Evolutionary conservation across 23 tunicate genomes (phyloP).

Genomic region (Ascidia mentula): DNA sequence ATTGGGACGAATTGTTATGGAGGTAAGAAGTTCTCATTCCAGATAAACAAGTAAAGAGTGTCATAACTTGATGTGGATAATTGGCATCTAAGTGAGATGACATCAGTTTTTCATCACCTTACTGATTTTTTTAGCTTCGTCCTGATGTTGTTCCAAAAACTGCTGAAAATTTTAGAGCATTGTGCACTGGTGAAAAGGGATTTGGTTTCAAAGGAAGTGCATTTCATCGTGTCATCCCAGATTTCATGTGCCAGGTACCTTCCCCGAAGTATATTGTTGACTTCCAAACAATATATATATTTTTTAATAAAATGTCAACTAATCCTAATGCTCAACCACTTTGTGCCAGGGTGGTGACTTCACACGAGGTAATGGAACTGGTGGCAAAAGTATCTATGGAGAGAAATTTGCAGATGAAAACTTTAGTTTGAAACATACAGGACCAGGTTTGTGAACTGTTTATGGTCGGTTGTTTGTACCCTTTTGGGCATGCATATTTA

Average conservation of each 20-base stretch:
- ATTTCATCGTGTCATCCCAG: constrained; percentile 94
- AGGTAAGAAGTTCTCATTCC: too few relatives aligned
- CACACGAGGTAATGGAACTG: constrained; percentile 92
- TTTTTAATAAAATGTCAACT: too few relatives aligned
- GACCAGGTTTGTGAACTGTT: too few relatives aligned
- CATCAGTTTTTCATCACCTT: not conserved
- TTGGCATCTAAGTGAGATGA: not conserved
- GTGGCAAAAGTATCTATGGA: constrained; percentile 97
- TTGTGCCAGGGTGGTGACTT: constrained; percentile 97
- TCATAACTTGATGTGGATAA: not conserved
- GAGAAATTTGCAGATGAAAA: constrained; percentile 95
- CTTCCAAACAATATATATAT: not conserved
- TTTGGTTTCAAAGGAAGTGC: constrained; percentile 67
- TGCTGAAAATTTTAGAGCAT: constrained; percentile 89
- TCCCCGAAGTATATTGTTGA: not conserved
- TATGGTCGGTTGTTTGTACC: too few relatives aligned
- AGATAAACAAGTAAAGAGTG: too few relatives aligned
- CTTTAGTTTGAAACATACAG: constrained; percentile 87
- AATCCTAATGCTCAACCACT: too few relatives aligned
- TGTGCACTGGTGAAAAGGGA: constrained; percentile 95
- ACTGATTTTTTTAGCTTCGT: constrained; percentile 34
- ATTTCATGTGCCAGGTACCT: constrained; percentile 93
- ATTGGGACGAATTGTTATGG: constrained; percentile 41
- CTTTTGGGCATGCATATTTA: too few relatives aligned
- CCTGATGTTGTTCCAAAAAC: constrained; percentile 95